phyloP scores from a whole-genome alignment of 2,797 vertebrate species.

The Psittacula derbiana region DNA sequence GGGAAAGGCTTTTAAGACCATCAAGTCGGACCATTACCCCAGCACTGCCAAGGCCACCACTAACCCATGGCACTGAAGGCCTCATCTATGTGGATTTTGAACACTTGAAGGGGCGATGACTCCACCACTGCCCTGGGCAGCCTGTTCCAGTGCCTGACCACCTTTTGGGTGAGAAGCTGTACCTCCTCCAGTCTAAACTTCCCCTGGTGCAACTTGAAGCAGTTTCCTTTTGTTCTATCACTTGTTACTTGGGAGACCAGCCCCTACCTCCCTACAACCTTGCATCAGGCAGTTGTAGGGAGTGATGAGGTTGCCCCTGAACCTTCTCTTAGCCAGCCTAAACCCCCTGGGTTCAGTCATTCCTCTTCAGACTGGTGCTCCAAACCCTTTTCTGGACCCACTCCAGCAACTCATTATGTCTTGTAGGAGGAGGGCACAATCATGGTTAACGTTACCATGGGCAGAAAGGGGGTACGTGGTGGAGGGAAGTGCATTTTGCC shows the following conservation, averaged over 20 bases:
- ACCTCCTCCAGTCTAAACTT: not conserved
- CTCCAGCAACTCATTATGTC: not conserved
- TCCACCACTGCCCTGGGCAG: not conserved
- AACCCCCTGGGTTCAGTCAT: not conserved
- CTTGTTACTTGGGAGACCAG: not conserved
- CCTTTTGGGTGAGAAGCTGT: not conserved
- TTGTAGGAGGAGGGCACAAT: no score
- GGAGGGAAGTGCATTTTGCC: fast-evolving
- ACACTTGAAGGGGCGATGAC: not conserved
- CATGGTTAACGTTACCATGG: fast-evolving
- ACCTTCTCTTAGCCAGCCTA: not conserved
- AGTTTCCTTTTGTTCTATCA: not conserved
- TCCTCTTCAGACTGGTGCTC: not conserved
- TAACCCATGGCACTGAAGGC: not conserved
- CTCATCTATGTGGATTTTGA: not conserved
- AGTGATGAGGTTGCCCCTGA: not conserved
- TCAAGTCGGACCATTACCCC: not conserved
- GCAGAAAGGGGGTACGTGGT: fast-evolving
- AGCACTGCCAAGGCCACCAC: not conserved
- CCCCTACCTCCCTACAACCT: not conserved
- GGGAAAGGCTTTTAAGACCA: not conserved
- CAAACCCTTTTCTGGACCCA: not conserved
- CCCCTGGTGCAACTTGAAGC: not conserved
- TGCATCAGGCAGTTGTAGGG: not conserved
- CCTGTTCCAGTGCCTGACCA: not conserved